A percentile compares a stretch with the other conserved stretches of the same genome.
These are phyloP conservation scores for Platygyra sinensis DNA, from an alignment of 64 coral and sea anemone genomes.

Conservation along the genomic window DNA sequence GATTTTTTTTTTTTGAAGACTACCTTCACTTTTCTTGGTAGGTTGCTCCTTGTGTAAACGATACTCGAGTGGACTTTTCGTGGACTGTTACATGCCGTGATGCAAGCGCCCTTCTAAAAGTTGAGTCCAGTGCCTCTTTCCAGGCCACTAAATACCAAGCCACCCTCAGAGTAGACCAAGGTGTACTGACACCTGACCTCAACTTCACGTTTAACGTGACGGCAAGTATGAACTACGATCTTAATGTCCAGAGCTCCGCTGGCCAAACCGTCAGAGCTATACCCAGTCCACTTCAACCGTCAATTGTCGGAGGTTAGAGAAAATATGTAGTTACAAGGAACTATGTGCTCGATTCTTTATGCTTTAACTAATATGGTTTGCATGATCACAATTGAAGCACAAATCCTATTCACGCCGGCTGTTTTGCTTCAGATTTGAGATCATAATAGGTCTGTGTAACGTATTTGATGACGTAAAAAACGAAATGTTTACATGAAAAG, in stretches of 20 bases:
- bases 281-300: conserved; percentile 36
- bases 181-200: conserved; percentile 32
- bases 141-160: conserved; percentile 1
- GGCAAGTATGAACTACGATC: conserved; percentile 59
- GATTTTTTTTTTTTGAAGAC: neutral
- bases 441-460: too few species aligned
- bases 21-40: neutral
- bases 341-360: too few species aligned
- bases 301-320: conserved; percentile 69
- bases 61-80: conserved; percentile 31
- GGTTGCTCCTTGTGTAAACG: conserved; percentile 68
- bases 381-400: too few species aligned
- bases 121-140: conserved; percentile 37
- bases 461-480: too few species aligned
- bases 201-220: conserved; percentile 63
- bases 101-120: conserved; percentile 17
- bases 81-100: conserved; percentile 57
- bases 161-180: conserved; percentile 25
- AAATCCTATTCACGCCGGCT: too few species aligned
- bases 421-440: too few species aligned
- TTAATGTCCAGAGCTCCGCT: conserved; percentile 5
- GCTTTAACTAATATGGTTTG: too few species aligned
- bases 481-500: too few species aligned
- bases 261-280: conserved; percentile 44
- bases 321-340: too few species aligned